Conservation (phyloP, 2,888 invertebrate genomes). For the Diadegma fenestrale region DNA sequence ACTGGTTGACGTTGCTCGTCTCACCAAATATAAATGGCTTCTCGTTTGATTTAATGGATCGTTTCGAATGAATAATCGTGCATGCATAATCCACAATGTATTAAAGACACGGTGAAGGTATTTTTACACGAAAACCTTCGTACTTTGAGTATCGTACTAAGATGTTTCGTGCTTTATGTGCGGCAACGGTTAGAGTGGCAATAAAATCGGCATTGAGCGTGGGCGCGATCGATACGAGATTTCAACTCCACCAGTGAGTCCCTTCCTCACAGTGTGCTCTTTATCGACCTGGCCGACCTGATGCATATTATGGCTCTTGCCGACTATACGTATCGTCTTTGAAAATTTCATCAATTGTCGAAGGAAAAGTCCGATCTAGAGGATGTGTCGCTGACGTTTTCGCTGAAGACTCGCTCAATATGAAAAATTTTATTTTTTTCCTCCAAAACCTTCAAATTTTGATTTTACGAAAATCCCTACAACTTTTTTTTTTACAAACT, state of each 20-base stretch:
- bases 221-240: constrained; percentile 50
- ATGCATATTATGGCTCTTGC: neutral
- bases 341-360: neutral
- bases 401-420: too few species aligned
- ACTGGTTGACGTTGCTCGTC: neutral
- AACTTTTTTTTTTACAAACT: too few species aligned
- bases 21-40: constrained; percentile 10
- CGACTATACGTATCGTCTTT: neutral
- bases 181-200: constrained; percentile 29
- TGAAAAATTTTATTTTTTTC: too few species aligned
- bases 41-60: constrained; percentile 8
- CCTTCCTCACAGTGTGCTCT: neutral
- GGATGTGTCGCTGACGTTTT: neutral
- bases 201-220: constrained; percentile 32
- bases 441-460: too few species aligned
- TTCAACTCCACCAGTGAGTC: constrained; percentile 62
- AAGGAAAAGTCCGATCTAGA: neutral
- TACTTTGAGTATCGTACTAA: constrained; percentile 7
- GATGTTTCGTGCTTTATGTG: constrained; percentile 19
- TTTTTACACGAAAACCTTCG: neutral
- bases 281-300: constrained; percentile 18
- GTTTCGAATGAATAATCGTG: constrained; percentile 2
- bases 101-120: neutral
- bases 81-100: neutral
- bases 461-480: too few species aligned